A percentile compares a stretch with the other conserved stretches of the same genome.
These are phyloP conservation scores for Spilarctia lutea DNA, from an alignment of 2,888 invertebrate genomes.

Conservation along the genomic window DNA sequence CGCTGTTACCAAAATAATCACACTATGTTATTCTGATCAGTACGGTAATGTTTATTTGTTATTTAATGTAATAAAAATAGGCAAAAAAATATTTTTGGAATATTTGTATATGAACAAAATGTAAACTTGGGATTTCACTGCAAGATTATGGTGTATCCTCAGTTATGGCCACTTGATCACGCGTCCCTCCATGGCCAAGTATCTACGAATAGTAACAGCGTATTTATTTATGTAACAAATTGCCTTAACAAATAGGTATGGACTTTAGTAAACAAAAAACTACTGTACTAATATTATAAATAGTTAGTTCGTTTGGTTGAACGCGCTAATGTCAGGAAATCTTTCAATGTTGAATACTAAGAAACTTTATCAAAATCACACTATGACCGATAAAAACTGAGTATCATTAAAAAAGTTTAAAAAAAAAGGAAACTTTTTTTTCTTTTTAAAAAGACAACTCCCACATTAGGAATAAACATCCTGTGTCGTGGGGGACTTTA, in stretches of 20 bases:
- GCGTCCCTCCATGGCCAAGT: background rate
- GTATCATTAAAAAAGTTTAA: too few relatives aligned
- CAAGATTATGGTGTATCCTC: background rate
- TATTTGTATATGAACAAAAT: background rate
- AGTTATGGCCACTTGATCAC: slow-evolving; percentile 7
- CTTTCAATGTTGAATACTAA: too few relatives aligned
- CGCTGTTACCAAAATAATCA: too few relatives aligned
- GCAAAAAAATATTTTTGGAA: background rate
- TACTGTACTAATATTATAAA: background rate
- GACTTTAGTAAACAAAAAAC: background rate
- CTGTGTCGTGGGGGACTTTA: too few relatives aligned
- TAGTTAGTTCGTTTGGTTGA: background rate
- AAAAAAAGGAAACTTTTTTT: too few relatives aligned
- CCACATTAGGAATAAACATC: too few relatives aligned
- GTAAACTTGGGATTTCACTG: background rate
- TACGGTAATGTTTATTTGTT: background rate
- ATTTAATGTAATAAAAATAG: background rate
- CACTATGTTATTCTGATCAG: too few relatives aligned
- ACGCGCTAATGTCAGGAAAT: background rate
- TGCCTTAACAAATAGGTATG: background rate
- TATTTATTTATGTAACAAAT: slow-evolving; percentile 17
- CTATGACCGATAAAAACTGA: too few relatives aligned
- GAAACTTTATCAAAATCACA: too few relatives aligned
- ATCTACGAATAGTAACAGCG: background rate
- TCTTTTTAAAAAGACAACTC: too few relatives aligned